Conservation (phyloP, 2,113 vertebrate genomes). For the Percopsis transmontana region DNA sequence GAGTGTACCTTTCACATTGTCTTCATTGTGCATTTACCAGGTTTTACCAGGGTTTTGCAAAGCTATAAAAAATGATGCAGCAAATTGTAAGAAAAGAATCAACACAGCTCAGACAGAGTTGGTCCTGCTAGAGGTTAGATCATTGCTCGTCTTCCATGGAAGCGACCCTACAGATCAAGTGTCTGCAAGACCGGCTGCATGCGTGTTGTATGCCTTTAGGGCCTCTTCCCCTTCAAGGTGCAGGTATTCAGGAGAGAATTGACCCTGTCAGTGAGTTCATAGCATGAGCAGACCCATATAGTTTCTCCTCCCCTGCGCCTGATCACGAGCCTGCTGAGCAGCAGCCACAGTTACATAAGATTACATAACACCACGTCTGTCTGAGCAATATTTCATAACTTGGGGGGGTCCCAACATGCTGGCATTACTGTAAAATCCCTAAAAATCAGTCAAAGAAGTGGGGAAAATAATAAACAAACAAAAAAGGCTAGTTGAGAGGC, state of each 20-base stretch:
- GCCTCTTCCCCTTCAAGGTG: slow-evolving; percentile 56
- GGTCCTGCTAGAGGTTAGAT: slow-evolving; percentile 22
- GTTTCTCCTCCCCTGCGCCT: slow-evolving; percentile 68
- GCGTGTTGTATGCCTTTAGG: neutral
- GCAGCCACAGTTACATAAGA: slow-evolving; percentile 77
- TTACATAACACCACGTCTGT: slow-evolving; percentile 77
- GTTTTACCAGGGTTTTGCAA: neutral
- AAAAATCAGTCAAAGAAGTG: slow-evolving; percentile 26
- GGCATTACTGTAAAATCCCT: slow-evolving; percentile 44
- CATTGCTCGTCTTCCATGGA: slow-evolving; percentile 13
- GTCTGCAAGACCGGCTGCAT: too few species aligned
- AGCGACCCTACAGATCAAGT: slow-evolving; percentile 28
- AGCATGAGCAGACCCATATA: slow-evolving; percentile 72
- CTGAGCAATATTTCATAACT: slow-evolving; percentile 78
- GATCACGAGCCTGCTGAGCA: slow-evolving; percentile 74
- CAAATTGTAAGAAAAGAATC: neutral
- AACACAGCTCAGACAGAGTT: neutral
- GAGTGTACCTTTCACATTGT: too few species aligned
- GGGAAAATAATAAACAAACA: slow-evolving; percentile 15
- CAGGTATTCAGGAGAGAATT: slow-evolving; percentile 57
- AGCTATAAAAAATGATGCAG: neutral
- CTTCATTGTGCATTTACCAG: too few species aligned
- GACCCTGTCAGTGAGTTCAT: slow-evolving; percentile 72
- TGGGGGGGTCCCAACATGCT: slow-evolving; percentile 51
- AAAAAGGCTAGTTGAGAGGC: slow-evolving; percentile 16